Percentiles rank a stretch among this genome's conserved stretches.
Evolutionary conservation across 64 coral and sea anemone genomes (phyloP).

Genomic region (Actinia equina): DNA sequence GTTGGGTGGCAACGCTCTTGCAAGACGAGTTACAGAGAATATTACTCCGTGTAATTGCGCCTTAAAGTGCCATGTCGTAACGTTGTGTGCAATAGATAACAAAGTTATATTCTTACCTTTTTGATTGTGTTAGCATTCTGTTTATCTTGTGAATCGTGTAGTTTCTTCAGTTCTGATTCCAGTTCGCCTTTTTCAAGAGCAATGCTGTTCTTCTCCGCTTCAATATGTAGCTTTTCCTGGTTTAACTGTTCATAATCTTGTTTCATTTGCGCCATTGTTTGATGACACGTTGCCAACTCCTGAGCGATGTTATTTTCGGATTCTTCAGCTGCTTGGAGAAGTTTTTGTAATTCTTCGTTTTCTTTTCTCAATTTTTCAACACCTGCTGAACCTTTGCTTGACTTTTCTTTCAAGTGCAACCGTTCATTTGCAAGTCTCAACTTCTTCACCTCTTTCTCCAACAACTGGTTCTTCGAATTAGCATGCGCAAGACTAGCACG

Average conservation of each 20-base stretch:
- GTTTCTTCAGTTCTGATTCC: slow-evolving; percentile 64
- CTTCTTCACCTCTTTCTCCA: slow-evolving; percentile 52
- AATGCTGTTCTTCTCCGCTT: slow-evolving; percentile 44
- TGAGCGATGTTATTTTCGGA: slow-evolving; percentile 77
- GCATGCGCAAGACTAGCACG: slow-evolving; percentile 32
- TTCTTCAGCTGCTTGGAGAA: slow-evolving; percentile 80
- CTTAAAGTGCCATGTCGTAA: neutral
- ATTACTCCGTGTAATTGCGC: no score
- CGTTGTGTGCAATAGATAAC: neutral
- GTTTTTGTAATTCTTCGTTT: slow-evolving; percentile 68
- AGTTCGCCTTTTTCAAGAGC: slow-evolving; percentile 60
- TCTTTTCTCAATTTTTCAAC: slow-evolving; percentile 60
- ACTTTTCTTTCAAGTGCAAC: slow-evolving; percentile 64
- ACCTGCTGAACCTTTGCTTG: slow-evolving; percentile 17
- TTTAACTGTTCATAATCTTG: slow-evolving; percentile 63
- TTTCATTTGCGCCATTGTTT: slow-evolving; percentile 57
- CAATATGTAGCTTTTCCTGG: slow-evolving; percentile 46
- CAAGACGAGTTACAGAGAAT: no score
- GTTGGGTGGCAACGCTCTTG: no score
- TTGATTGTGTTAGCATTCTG: slow-evolving; percentile 11
- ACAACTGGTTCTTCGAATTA: slow-evolving; percentile 11
- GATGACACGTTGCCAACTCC: slow-evolving; percentile 49
- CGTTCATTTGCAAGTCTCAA: slow-evolving; percentile 64
- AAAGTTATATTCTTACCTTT: neutral
- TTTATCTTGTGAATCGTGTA: slow-evolving; percentile 37